These are phyloP conservation scores for Scartelaos histophorus DNA, from an alignment of 2,113 vertebrate genomes.

Conservation along the genomic window DNA sequence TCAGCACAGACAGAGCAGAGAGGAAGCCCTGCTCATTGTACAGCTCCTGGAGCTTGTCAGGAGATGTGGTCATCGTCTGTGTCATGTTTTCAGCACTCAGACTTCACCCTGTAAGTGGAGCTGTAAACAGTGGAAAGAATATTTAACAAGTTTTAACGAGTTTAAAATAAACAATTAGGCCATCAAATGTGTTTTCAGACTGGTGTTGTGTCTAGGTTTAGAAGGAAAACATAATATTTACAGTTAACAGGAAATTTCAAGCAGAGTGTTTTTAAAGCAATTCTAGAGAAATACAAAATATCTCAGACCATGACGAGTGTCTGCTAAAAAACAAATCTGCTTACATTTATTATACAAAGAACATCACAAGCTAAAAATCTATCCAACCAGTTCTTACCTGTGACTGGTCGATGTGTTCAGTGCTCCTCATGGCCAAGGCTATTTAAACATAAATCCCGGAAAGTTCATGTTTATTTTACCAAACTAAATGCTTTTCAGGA, in stretches of 20 bases:
- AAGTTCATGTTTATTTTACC: not conserved
- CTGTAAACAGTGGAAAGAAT: not conserved
- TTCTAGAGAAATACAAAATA: not conserved
- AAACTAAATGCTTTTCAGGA: not conserved
- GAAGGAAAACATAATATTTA: not conserved
- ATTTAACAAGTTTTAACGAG: not conserved
- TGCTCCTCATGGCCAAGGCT: not conserved
- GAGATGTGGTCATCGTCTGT: slow-evolving; percentile 37
- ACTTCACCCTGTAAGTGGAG: not conserved
- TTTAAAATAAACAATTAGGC: not conserved
- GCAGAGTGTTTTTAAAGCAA: not conserved
- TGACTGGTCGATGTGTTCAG: not conserved
- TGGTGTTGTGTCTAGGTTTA: not conserved
- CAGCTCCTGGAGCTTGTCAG: slow-evolving; percentile 29
- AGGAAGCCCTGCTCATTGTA: slow-evolving; percentile 73
- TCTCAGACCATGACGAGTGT: not conserved
- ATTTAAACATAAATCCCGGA: not conserved
- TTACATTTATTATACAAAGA: not conserved
- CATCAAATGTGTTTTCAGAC: not conserved
- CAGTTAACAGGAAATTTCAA: not conserved
- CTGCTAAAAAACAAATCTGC: not conserved
- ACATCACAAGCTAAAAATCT: too few relatives aligned
- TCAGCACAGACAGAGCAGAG: slow-evolving; percentile 66
- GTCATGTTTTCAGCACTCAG: slow-evolving; percentile 25
- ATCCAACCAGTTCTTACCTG: not conserved